phyloP scores from a whole-genome alignment of 2,113 vertebrate genomes.

The Corvus cornix region DNA sequence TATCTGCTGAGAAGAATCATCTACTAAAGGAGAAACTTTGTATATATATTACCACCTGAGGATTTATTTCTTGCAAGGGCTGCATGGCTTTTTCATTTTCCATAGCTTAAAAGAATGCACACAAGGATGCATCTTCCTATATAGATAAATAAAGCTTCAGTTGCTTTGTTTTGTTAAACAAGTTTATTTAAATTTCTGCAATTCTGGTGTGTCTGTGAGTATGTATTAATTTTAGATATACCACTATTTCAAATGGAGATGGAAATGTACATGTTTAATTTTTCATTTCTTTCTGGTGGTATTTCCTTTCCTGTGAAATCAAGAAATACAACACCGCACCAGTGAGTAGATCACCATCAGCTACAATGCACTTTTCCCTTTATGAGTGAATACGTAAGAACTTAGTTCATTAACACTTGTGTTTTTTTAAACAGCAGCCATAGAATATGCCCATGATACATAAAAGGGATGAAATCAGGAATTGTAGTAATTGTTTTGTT shows the following conservation, averaged over 20 bases:
- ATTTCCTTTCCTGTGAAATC: neutral
- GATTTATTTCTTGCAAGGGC: constrained; percentile 41
- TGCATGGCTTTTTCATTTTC: constrained; percentile 67
- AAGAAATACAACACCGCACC: neutral
- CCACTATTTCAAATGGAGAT: neutral
- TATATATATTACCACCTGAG: constrained; percentile 16
- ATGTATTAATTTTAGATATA: neutral
- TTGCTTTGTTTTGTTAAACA: constrained; percentile 68
- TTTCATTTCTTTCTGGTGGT: neutral
- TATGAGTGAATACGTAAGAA: neutral
- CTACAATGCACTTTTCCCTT: neutral
- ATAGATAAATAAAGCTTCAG: constrained; percentile 63
- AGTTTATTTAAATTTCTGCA: constrained; percentile 55
- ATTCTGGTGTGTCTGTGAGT: neutral
- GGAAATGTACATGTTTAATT: neutral
- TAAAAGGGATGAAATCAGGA: neutral
- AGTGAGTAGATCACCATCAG: neutral
- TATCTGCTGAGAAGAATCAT: neutral
- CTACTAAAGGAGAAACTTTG: constrained; percentile 11
- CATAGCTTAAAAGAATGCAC: constrained; percentile 70
- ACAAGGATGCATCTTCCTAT: constrained; percentile 54
- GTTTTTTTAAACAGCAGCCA: neutral
- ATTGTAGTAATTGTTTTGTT: neutral
- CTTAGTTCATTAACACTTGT: neutral
- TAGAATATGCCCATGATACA: neutral